phyloP scores from a whole-genome alignment of 2,797 vertebrate species.

The Otus scops region DNA sequence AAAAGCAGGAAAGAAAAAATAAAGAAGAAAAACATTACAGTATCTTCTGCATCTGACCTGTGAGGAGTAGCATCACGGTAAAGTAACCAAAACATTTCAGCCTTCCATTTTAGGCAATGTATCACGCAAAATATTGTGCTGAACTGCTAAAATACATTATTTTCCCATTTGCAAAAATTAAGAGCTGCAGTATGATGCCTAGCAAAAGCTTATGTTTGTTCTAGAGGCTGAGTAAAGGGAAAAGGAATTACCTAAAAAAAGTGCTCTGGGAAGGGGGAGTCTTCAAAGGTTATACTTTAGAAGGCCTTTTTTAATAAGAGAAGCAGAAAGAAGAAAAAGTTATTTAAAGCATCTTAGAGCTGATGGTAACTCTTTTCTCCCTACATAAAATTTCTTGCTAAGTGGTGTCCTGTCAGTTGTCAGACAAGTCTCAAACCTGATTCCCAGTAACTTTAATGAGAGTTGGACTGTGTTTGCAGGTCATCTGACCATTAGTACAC shows the following conservation, averaged over 20 bases:
- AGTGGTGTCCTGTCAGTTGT: neutral
- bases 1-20: neutral
- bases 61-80: neutral
- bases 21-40: neutral
- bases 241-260: neutral
- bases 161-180: neutral
- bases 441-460: conserved; percentile 12
- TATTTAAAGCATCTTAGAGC: neutral
- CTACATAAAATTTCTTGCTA: neutral
- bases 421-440: neutral
- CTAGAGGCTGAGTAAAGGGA: neutral
- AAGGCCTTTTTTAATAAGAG: rapidly evolving
- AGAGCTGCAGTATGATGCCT: neutral
- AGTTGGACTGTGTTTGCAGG: neutral
- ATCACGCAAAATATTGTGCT: neutral
- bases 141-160: neutral
- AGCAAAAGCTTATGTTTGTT: neutral
- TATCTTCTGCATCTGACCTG: neutral
- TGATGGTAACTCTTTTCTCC: neutral
- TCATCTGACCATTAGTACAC: neutral
- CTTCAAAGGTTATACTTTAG: neutral
- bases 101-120: neutral
- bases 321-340: neutral
- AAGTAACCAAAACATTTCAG: neutral
- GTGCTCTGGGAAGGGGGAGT: neutral